phyloP scores from a whole-genome alignment of 2,797 vertebrate genomes.

The Meda fulgida region DNA sequence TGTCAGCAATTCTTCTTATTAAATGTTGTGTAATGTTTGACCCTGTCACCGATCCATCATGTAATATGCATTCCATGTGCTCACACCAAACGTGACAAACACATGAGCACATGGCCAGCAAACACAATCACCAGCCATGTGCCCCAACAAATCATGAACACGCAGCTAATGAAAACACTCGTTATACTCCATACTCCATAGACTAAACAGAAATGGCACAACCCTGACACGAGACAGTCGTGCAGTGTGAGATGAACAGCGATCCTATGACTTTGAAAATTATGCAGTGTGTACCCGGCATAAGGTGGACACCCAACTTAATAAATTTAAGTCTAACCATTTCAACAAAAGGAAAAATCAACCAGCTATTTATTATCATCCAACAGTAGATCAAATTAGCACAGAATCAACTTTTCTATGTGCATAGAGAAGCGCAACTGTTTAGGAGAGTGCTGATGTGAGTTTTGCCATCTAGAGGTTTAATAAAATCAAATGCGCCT shows the following conservation, averaged over 20 bases:
- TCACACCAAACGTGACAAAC: too few species aligned
- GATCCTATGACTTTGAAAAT: too few species aligned
- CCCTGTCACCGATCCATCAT: not conserved
- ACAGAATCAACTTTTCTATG: not conserved
- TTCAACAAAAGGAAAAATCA: not conserved
- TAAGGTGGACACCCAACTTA: not conserved
- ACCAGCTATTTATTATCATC: not conserved
- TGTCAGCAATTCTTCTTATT: not conserved
- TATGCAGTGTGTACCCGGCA: not conserved
- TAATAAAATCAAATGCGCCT: not conserved
- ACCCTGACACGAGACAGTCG: too few species aligned
- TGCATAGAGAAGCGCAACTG: too few species aligned
- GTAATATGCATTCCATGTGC: not conserved
- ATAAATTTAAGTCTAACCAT: not conserved
- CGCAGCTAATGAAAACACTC: too few species aligned
- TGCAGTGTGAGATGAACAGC: not conserved
- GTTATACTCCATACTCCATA: too few species aligned
- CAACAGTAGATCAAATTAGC: not conserved
- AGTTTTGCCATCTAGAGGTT: not conserved
- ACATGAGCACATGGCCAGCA: too few species aligned
- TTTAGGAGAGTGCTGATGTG: not conserved
- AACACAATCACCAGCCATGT: too few species aligned
- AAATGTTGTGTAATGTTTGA: not conserved
- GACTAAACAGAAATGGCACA: too few species aligned
- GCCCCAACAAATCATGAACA: too few species aligned